Conservation (phyloP, 2,797 vertebrate genomes). For the Characodon lateralis region DNA sequence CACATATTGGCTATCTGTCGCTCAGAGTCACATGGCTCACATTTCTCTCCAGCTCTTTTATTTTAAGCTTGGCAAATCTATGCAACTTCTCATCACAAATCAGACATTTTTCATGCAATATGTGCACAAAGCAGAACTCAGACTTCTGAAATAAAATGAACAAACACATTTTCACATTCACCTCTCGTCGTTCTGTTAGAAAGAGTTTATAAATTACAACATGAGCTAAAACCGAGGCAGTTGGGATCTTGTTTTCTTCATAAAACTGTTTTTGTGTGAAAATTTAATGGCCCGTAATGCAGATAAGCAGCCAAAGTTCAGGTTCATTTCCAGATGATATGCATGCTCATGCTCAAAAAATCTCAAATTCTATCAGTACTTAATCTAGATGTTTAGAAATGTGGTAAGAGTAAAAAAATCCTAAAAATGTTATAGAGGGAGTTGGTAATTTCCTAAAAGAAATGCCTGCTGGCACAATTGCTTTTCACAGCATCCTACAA, state of each 20-base stretch:
- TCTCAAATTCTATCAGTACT: neutral
- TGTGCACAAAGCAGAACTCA: neutral
- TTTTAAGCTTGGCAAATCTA: slow-evolving; percentile 12
- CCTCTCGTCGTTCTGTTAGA: slow-evolving; percentile 46
- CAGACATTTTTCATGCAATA: slow-evolving; percentile 9
- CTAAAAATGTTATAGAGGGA: neutral
- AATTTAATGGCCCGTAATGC: neutral
- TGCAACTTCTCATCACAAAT: slow-evolving; percentile 5
- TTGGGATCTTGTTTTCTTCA: neutral
- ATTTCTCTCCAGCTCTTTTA: slow-evolving; percentile 22
- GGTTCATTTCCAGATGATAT: neutral
- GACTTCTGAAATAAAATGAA: slow-evolving; percentile 7
- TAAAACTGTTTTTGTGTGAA: neutral
- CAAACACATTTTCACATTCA: slow-evolving; percentile 16
- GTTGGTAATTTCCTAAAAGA: neutral
- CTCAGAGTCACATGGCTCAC: slow-evolving; percentile 49
- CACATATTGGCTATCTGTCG: slow-evolving; percentile 57
- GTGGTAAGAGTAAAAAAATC: neutral
- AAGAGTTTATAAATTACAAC: slow-evolving; percentile 25
- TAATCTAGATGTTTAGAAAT: neutral
- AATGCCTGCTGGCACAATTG: slow-evolving; percentile 1
- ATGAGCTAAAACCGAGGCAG: neutral
- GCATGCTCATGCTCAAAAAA: neutral
- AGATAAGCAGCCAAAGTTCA: neutral
- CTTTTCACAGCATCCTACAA: slow-evolving; percentile 20